Evolutionary conservation across 2,113 vertebrate species (phyloP), one percentile per base, ranked within the genome.

Genomic region (Tachysurus vachellii): DNA sequence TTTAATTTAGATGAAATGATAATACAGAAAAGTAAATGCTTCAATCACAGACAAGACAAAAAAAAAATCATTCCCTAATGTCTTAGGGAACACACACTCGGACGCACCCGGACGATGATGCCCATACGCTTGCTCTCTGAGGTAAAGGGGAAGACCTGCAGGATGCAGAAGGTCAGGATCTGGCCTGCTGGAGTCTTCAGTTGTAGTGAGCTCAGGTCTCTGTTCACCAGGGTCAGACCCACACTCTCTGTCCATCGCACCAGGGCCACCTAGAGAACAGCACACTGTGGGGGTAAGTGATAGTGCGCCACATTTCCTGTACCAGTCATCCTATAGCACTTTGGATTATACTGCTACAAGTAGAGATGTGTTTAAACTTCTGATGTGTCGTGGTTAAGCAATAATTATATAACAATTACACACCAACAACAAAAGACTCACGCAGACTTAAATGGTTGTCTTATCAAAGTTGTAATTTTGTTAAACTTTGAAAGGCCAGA

Each of bases 51-150:
- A 36, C 36, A 36, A 36, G 36, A 36, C 36, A 36, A 36, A 2
- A 36, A 36, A 36, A 36, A 36, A 23, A 53, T 59, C 17, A 57
- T 31, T 57, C 28, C 76, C n/a, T 50, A 64, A 21, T 66, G 44
- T 62, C 68, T 77, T 56, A 11, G 4, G 21, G 21, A 56, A 54
- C 70, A 66, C 19, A 47, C 19, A 54, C 21, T 50, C 16, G 19
- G 42, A 70, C 91, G 4, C 95, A 97, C 97, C 97, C 94, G 96
- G 85, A 99, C 95, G 53, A 99, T 99, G 95, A 99, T 96, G 66
- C 98, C 98, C 98, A 99, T 99, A 85, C 98, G 95, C 87, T 99
- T 99, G 97, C 97, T 97, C 94, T 99, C 98, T 0, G 98, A 99
- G 94, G 95, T 96, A 90, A 95, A 96, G 83, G 95, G 95, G 88